Evolutionary conservation across 2,113 vertebrate genomes (phyloP).

Genomic region (Emydura subglobosa): DNA sequence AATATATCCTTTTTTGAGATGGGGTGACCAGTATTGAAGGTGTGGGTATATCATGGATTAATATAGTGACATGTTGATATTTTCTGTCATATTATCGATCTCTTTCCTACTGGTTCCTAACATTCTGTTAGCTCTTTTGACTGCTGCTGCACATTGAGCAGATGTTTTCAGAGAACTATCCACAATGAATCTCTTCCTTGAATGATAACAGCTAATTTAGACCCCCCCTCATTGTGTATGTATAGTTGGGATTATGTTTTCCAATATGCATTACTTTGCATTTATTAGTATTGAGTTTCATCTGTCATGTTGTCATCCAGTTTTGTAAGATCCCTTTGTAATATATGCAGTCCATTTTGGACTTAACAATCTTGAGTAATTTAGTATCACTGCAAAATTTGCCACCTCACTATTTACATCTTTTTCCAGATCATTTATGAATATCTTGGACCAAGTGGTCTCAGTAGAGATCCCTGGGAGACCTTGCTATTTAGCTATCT

Average conservation of each 20-base stretch:
- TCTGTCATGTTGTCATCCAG: neutral
- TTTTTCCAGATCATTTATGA: neutral
- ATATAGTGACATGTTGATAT: neutral
- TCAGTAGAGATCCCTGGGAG: too few relatives aligned
- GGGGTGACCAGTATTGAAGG: neutral
- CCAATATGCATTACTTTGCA: neutral
- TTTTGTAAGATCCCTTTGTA: neutral
- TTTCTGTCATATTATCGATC: neutral
- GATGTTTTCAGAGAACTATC: neutral
- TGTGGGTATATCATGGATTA: neutral
- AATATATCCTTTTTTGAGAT: neutral
- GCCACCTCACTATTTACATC: neutral
- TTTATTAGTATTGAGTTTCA: neutral
- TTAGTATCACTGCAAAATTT: neutral
- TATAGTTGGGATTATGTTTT: neutral
- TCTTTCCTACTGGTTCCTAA: neutral
- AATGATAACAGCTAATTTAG: neutral
- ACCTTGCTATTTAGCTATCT: too few relatives aligned
- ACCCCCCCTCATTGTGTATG: neutral
- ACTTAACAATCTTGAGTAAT: neutral
- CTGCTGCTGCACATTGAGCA: neutral
- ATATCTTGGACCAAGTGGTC: neutral
- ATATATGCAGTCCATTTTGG: neutral
- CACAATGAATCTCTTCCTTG: neutral
- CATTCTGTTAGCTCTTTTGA: neutral